phyloP scores from a whole-genome alignment of 2,113 vertebrate species.

The Thunnus thynnus region DNA sequence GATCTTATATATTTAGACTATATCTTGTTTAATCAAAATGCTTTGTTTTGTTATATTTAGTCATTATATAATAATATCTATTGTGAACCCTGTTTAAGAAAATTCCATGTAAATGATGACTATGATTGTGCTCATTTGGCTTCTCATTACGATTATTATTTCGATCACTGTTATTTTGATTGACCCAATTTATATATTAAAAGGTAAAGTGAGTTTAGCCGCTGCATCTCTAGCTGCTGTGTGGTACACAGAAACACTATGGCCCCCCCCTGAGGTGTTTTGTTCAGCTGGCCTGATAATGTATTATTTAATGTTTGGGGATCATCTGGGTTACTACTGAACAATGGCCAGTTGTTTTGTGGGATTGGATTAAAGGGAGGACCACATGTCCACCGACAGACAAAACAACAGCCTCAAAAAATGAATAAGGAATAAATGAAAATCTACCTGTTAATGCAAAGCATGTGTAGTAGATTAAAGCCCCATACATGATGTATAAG shows the following conservation, averaged over 20 bases:
- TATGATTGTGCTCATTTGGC: background rate
- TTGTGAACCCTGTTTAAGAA: background rate
- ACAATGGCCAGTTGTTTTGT: slow-evolving; percentile 57
- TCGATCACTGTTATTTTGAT: background rate
- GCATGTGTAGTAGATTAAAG: slow-evolving; percentile 46
- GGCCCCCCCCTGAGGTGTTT: slow-evolving; percentile 19
- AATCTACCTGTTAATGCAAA: slow-evolving; percentile 27
- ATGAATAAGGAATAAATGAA: slow-evolving; percentile 18
- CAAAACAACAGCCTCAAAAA: slow-evolving; percentile 11
- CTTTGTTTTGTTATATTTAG: background rate
- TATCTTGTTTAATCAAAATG: background rate
- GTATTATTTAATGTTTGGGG: slow-evolving; percentile 58
- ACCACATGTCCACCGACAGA: slow-evolving; percentile 26
- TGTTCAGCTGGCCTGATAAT: slow-evolving; percentile 34
- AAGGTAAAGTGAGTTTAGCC: background rate
- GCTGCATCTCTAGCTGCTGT: slow-evolving; percentile 2
- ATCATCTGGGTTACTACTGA: slow-evolving; percentile 52
- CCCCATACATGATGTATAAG: slow-evolving; percentile 7
- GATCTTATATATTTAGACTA: background rate
- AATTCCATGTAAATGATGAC: too few relatives aligned
- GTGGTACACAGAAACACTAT: slow-evolving; percentile 17
- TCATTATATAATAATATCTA: background rate
- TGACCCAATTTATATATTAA: background rate
- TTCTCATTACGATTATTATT: background rate
- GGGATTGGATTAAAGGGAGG: slow-evolving; percentile 44